Evolutionary conservation across 1,140 invertebrate genomes (phyloP).

Genomic region (Leptinotarsa defecta): DNA sequence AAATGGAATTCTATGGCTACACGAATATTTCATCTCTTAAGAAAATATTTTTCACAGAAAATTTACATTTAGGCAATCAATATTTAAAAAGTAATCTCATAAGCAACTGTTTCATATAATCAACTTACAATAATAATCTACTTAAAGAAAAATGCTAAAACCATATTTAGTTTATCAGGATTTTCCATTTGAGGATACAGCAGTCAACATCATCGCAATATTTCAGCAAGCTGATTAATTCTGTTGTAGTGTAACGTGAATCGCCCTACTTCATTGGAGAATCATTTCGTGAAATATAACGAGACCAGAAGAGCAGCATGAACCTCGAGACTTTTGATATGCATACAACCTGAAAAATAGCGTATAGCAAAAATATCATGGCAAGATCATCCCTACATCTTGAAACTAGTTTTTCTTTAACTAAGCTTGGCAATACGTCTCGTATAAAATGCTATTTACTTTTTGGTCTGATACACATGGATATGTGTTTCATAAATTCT

Average conservation of each 20-base stretch:
- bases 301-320: no score
- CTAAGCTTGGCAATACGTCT: constrained; percentile 50
- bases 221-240: constrained; percentile 21
- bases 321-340: constrained; percentile 39
- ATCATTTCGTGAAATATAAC: constrained; percentile 9
- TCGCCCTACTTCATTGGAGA: no score
- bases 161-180: no score
- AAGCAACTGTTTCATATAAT: constrained; percentile 28
- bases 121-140: constrained; percentile 8
- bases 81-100: constrained; percentile 33
- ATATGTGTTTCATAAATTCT: constrained; percentile 44
- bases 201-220: no score
- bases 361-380: constrained; percentile 47
- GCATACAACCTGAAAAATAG: constrained; percentile 38
- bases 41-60: constrained; percentile 36
- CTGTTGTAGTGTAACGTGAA: constrained; percentile 6
- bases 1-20: constrained; percentile 21
- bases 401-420: constrained; percentile 26
- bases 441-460: constrained; percentile 44
- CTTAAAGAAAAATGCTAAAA: no score
- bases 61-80: constrained; percentile 30
- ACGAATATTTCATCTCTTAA: constrained; percentile 33
- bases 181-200: no score
- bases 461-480: constrained; percentile 50
- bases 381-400: constrained; percentile 36